These are phyloP conservation scores for Colius striatus DNA, from an alignment of 2,113 vertebrate species.

Conservation along the genomic window DNA sequence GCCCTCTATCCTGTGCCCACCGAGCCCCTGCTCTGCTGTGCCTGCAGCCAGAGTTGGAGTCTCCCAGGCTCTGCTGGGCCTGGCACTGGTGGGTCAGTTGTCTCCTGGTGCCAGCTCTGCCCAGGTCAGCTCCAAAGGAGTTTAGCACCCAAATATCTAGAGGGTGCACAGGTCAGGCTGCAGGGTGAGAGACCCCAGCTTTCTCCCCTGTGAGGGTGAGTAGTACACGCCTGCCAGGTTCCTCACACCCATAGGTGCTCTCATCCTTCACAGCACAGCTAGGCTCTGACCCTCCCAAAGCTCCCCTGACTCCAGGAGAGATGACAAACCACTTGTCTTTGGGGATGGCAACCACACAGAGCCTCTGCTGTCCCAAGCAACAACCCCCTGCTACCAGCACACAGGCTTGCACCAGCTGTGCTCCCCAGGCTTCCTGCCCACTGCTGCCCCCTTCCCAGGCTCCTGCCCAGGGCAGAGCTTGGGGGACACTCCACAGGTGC, in stretches of 20 bases:
- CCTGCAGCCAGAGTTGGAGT: accelerated
- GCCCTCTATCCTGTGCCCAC: accelerated
- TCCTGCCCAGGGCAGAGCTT: neutral
- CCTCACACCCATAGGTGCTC: neutral
- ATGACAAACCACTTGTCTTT: accelerated
- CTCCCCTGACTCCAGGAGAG: neutral
- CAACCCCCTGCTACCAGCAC: accelerated
- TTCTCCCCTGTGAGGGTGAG: neutral
- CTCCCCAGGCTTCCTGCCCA: neutral
- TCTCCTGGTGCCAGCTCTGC: neutral
- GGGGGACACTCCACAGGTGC: neutral
- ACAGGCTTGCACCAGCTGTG: accelerated
- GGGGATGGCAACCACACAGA: neutral
- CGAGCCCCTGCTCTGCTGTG: neutral
- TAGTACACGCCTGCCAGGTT: accelerated
- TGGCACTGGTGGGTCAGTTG: accelerated
- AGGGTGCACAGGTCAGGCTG: neutral
- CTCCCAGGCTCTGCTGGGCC: neutral
- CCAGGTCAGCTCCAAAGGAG: neutral
- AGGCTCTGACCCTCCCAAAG: neutral
- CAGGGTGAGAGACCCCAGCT: accelerated
- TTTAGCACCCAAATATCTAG: neutral
- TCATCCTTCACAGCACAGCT: accelerated
- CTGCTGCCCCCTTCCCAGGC: neutral
- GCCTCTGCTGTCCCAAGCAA: neutral